phyloP scores from a whole-genome alignment of 2,113 vertebrate genomes.

The Boleophthalmus pectinirostris region DNA sequence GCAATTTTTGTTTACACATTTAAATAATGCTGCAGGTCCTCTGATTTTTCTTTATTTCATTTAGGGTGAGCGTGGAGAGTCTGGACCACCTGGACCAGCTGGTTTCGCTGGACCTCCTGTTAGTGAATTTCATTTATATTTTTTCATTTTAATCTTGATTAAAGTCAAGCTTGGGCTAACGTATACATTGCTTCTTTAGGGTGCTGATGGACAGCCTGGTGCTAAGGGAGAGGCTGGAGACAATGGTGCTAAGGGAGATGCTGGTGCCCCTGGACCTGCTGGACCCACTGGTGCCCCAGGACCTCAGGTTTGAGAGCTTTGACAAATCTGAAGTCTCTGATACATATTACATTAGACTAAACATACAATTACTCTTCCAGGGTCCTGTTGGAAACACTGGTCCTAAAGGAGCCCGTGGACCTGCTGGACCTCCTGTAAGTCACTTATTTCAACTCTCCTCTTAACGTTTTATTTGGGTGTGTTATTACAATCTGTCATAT shows the following conservation, averaged over 20 bases:
- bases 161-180: not conserved
- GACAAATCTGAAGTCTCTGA: not conserved
- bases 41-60: slow-evolving; percentile 1
- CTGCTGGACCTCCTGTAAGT: slow-evolving; percentile 94
- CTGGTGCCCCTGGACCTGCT: slow-evolving; percentile 89
- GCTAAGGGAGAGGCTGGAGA: slow-evolving; percentile 85
- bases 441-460: not conserved
- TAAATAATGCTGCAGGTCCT: not conserved
- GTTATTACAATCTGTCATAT: not conserved
- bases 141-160: not conserved
- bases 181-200: slow-evolving; percentile 70
- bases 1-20: not conserved
- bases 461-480: not conserved
- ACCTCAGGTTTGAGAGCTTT: slow-evolving; percentile 70
- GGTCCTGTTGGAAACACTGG: slow-evolving; percentile 93
- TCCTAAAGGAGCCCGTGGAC: slow-evolving; percentile 91
- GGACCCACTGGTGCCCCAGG: slow-evolving; percentile 85
- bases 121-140: slow-evolving; percentile 62
- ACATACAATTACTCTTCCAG: slow-evolving; percentile 63
- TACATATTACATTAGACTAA: not conserved
- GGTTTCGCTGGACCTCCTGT: slow-evolving; percentile 98
- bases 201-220: slow-evolving; percentile 85
- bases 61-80: slow-evolving; percentile 94
- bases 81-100: slow-evolving; percentile 92
- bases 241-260: slow-evolving; percentile 91